phyloP scores from a whole-genome alignment of 1,140 invertebrate genomes.

The Harpegnathos saltator region DNA sequence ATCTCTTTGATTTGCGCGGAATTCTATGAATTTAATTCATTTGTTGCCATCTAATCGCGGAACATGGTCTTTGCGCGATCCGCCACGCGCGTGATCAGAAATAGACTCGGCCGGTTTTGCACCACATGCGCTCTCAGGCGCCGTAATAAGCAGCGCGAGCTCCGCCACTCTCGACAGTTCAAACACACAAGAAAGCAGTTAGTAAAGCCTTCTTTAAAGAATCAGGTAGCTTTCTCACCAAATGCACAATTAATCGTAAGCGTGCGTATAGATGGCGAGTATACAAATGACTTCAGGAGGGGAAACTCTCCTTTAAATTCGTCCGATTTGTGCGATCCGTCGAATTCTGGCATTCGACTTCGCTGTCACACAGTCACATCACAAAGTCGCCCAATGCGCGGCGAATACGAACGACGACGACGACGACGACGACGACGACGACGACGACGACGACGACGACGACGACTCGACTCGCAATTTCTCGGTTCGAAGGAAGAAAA shows the following conservation, averaged over 20 bases:
- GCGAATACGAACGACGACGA: no score
- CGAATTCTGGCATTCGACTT: no score
- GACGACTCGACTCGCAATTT: no score
- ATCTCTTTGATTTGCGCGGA: slow-evolving; percentile 29
- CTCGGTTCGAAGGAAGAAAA: no score
- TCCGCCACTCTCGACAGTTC: slow-evolving; percentile 13
- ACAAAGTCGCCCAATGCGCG: no score
- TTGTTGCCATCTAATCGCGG: slow-evolving; percentile 63
- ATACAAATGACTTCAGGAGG: no score
- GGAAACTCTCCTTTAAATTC: no score
- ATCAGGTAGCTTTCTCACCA: not conserved
- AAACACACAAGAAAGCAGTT: not conserved
- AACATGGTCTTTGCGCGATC: slow-evolving; percentile 28
- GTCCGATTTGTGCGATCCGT: no score
- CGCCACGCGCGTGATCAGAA: slow-evolving; percentile 50
- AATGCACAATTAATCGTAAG: not conserved
- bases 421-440: no score
- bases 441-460: no score
- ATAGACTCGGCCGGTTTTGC: slow-evolving; percentile 49
- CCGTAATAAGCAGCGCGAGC: slow-evolving; percentile 34
- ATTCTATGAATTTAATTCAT: slow-evolving; percentile 61
- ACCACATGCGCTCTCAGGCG: not conserved
- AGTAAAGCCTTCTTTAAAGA: not conserved
- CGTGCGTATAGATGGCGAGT: no score
- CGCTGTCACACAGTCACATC: no score